Base-by-base conservation (phyloP, 2,888 invertebrate species). In the Unio pictorum region DNA sequence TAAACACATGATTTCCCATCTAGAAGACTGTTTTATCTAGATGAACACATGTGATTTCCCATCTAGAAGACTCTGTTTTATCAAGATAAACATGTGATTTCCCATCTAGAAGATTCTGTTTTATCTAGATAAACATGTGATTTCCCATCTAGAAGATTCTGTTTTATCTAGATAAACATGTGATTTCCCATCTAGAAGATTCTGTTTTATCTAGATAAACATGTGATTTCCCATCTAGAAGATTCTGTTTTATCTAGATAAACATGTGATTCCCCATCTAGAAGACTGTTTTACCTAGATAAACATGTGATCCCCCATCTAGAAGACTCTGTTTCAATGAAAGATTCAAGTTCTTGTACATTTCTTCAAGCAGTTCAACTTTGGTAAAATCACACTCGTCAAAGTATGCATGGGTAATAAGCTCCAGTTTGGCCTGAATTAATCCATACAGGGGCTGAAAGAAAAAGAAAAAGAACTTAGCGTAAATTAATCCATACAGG, bases 321-420 rank as follows among this genome's bases (percentile, higher is more conserved):
- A 92, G 84, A 66, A 91, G 84, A 73, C 91, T 91, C 11, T 92
- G 91, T 79, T 84, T 90, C 79, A 96, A 93, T 86, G 97, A 97
- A 71, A 94, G 94, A 90, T 97, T 97, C 61, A 99, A 92, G 91
- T 97, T 97, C 83, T 94, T 94, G 90, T 94, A 76, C 59, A 98
- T 97, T 88, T 98, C 96, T 86, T 96, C 94, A 69, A 99, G 91
- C 58, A 91, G 85, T 20, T 90, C 88, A 4, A 91, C 91, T 75
- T 90, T 89, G n/a, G 89, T 88, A 80, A 91, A 92, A 80, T 91
- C 91, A 60, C 88, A 80, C 79, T 98, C 97, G 70, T 97, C 94
- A 90, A 99, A 99, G 91, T 98, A 99, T 0, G 98, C 98, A 88
- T 97, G 94, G 0, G 99, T 99, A 73, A 99, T 98, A 15, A 99